Conservation (phyloP, 2,113 vertebrate genomes). For the Anas platyrhynchos region DNA sequence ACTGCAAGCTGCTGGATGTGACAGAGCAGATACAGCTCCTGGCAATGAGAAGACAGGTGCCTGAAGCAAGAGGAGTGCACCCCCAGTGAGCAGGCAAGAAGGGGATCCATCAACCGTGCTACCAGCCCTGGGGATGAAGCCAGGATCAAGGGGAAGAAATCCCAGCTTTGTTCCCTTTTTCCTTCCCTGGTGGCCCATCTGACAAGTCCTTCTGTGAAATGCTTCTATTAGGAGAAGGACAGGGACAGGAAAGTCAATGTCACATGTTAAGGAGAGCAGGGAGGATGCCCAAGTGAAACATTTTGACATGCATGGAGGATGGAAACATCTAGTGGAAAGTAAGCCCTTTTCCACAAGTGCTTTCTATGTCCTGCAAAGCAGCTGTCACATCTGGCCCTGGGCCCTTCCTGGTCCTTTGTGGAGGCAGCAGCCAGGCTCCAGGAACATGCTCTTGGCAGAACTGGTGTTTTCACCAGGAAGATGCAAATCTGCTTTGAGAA, state of each 20-base stretch:
- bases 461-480: neutral
- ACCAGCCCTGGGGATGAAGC: neutral
- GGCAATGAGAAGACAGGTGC: neutral
- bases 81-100: neutral
- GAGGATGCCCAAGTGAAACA: neutral
- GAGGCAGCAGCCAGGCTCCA: accelerated
- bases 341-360: neutral
- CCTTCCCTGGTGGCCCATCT: neutral
- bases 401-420: accelerated
- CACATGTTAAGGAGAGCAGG: neutral
- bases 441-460: neutral
- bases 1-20: neutral
- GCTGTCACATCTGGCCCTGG: accelerated
- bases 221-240: neutral
- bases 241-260: neutral
- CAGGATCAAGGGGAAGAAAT: neutral
- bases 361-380: neutral
- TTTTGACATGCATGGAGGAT: neutral
- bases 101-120: neutral
- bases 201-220: neutral
- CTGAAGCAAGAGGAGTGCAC: neutral
- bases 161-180: neutral
- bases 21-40: neutral
- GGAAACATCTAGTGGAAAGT: neutral
- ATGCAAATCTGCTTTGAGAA: neutral